phyloP scores from a whole-genome alignment of 2,888 invertebrate genomes.

The Pemphredon lugubris region DNA sequence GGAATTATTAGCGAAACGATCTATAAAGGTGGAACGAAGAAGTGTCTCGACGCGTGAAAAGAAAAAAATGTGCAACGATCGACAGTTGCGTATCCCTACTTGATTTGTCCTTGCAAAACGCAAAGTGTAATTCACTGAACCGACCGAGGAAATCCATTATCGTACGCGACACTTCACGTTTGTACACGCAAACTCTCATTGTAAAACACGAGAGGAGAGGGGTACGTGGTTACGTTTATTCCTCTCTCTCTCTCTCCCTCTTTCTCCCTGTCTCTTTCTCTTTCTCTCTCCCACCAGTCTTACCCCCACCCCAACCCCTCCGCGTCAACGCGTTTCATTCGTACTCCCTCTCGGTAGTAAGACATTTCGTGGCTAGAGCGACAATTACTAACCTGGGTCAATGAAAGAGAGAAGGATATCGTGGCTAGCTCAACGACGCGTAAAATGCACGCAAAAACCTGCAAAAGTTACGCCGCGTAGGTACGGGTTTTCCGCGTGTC shows the following conservation, averaged over 20 bases:
- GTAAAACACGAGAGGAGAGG: conserved; percentile 3
- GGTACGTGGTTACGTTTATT: conserved; percentile 9
- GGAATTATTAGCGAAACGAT: too few species aligned
- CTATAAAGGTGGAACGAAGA: too few species aligned
- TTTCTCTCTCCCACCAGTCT: neutral
- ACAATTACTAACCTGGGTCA: conserved; percentile 61
- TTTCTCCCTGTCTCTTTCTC: neutral
- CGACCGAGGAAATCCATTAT: conserved; percentile 61
- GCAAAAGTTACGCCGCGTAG: neutral
- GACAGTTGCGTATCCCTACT: neutral
- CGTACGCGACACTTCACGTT: conserved; percentile 40
- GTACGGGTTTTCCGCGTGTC: neutral
- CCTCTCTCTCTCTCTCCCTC: conserved; percentile 6
- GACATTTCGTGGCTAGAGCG: conserved; percentile 49
- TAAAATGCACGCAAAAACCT: conserved; percentile 34
- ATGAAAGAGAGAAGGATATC: conserved; percentile 42
- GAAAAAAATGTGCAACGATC: conserved; percentile 15
- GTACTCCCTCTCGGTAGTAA: conserved; percentile 17
- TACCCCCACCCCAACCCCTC: neutral
- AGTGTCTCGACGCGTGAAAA: too few species aligned
- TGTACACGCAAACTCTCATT: conserved; percentile 36
- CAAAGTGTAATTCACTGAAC: conserved; percentile 30
- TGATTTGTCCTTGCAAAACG: conserved; percentile 26
- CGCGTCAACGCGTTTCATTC: neutral
- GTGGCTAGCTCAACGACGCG: conserved; percentile 17